These are phyloP conservation scores for Phalacrocorax brasilianus DNA, from an alignment of 2,113 vertebrate species.

Conservation along the genomic window DNA sequence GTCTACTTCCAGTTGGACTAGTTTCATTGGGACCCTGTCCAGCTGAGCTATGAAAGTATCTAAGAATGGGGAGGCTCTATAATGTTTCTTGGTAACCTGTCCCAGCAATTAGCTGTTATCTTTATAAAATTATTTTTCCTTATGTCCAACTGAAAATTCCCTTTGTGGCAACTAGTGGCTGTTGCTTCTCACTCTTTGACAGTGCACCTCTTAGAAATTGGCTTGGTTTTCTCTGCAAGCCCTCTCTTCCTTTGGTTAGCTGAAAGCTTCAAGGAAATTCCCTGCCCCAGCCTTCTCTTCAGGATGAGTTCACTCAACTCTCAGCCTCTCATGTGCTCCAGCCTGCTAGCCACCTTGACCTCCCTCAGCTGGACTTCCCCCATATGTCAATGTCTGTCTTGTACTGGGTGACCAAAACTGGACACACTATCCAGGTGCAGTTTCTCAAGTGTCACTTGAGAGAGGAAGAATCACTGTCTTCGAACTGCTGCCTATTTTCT, in stretches of 20 bases:
- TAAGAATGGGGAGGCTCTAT: background rate
- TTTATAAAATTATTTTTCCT: background rate
- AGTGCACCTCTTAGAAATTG: background rate
- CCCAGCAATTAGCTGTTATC: background rate
- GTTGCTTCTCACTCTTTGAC: background rate
- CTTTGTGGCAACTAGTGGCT: background rate
- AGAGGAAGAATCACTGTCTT: background rate
- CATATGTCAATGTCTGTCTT: background rate
- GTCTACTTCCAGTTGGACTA: background rate
- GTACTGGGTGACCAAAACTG: background rate
- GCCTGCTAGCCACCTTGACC: background rate
- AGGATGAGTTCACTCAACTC: background rate
- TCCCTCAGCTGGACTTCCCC: background rate
- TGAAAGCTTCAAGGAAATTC: background rate
- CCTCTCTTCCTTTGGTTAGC: background rate
- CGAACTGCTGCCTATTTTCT: background rate
- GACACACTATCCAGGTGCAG: background rate
- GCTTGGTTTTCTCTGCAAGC: background rate
- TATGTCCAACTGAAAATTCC: background rate
- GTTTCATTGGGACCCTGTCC: background rate
- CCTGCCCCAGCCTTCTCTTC: background rate
- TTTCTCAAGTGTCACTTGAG: background rate
- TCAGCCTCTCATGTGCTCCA: background rate
- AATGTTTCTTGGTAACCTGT: background rate
- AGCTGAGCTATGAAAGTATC: background rate